Base-by-base conservation (phyloP, 2,888 invertebrate species). In the Phymatocera aterrima region DNA sequence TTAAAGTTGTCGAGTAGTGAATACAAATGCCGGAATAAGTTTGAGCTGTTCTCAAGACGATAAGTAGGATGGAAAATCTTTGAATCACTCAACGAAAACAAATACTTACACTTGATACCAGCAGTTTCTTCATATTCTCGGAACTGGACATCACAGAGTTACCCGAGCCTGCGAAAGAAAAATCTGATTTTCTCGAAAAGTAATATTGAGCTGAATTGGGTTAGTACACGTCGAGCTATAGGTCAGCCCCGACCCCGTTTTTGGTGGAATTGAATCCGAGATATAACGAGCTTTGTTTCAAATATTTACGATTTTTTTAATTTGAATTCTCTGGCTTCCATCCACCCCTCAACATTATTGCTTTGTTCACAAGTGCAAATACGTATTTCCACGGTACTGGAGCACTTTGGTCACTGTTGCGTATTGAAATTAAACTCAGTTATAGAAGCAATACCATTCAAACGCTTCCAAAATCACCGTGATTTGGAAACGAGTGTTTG, bases 211-310 rank as follows among this genome's bases (percentile, higher is more conserved):
- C 46, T 68, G 24, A 68, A 68, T 68, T 68, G 68, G 68, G 68
- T 46, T 68, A n/a, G n/a, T n/a, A 68, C 68, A 68, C 21, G 21
- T 68, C 46, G 46, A 68, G 68, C 68, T 46, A 46, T 43, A 68
- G 68, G 24, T 43, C 4, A 12, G 46, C 68, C 4, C 28, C 46
- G 24, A 46, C 68, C 43, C 24, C 43, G 43, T 46, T 46, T 65
- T 68, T 34, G 46, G 40, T 46, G 43, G 46, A 31, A 68, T 68
- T 68, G 40, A 68, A 68, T 68, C 24, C 46, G 68, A 68, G 68
- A 68, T 68, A 43, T 68, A 68, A 68, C 68, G 68, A 68, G 68
- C 68, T 43, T 46, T 46, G 68, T 68, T 68, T 68, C 68, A 68
- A 68, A 68, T 68, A 68, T 68, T 68, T 68, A 68, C 68, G 40